Evolutionary conservation across 2,113 vertebrate genomes (phyloP).

Genomic region (Tachycineta bicolor): DNA sequence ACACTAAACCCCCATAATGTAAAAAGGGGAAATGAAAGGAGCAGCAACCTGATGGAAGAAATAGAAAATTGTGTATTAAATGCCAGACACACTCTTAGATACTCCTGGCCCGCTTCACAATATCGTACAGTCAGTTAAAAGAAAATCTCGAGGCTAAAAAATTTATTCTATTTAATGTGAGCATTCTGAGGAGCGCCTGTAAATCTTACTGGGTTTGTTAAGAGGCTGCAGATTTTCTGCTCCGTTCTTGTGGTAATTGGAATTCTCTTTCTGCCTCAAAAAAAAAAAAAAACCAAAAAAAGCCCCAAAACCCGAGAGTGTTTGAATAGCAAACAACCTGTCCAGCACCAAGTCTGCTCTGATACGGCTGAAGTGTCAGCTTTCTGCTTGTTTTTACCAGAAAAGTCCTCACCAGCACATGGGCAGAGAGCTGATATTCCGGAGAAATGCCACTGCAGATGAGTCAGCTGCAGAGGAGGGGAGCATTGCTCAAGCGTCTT

Average conservation of each 20-base stretch:
- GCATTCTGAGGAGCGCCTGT: not conserved
- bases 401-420: not conserved
- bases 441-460: not conserved
- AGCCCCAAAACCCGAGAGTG: not conserved
- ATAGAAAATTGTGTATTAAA: not conserved
- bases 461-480: slow-evolving; percentile 42
- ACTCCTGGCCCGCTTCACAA: not conserved
- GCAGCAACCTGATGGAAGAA: not conserved
- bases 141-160: not conserved
- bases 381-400: not conserved
- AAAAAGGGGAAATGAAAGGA: not conserved
- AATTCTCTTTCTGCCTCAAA: not conserved
- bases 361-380: not conserved
- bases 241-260: not conserved
- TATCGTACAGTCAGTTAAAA: not conserved
- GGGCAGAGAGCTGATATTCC: not conserved
- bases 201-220: not conserved
- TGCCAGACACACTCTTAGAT: not conserved
- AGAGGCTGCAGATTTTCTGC: not conserved
- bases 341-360: not conserved
- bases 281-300: not conserved
- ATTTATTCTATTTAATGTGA: not conserved
- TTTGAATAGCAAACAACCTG: not conserved
- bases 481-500: not conserved
- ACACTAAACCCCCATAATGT: not conserved